Evolutionary conservation across 2,797 vertebrate genomes (phyloP).

Genomic region (Chiloscyllium punctatum): DNA sequence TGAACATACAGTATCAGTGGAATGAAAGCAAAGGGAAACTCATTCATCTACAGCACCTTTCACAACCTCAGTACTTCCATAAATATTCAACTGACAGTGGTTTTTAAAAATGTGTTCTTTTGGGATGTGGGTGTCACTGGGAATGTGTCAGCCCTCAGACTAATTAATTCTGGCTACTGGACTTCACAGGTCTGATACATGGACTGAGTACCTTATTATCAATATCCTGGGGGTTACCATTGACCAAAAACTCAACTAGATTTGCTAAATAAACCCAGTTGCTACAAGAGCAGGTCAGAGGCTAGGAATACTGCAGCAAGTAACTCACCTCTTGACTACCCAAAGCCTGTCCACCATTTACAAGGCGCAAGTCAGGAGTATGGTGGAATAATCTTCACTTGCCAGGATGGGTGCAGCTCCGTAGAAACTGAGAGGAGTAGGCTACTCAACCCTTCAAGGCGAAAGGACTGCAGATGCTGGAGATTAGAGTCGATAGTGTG

Average conservation of each 20-base stretch:
- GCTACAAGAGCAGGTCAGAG: neutral
- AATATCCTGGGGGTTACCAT: neutral
- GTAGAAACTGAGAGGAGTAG: no score
- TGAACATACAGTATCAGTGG: constrained; percentile 41
- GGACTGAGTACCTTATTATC: neutral
- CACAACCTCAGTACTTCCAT: neutral
- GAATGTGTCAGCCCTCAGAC: neutral
- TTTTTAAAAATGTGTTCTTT: neutral
- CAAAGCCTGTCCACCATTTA: neutral
- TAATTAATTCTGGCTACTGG: neutral
- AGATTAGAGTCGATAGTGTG: no score
- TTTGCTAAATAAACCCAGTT: neutral
- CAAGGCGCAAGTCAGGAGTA: neutral
- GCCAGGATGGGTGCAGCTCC: neutral
- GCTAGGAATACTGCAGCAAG: neutral
- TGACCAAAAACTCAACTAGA: neutral
- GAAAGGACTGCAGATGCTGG: no score
- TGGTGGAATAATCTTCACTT: neutral
- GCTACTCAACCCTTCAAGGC: no score
- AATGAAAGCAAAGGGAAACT: neutral
- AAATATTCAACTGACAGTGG: neutral
- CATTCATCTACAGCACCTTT: neutral
- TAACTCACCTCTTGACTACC: neutral
- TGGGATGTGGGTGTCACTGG: neutral
- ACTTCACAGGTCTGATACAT: neutral